Conservation (phyloP, 2,888 invertebrate genomes). For the Aphodius sticticus region DNA sequence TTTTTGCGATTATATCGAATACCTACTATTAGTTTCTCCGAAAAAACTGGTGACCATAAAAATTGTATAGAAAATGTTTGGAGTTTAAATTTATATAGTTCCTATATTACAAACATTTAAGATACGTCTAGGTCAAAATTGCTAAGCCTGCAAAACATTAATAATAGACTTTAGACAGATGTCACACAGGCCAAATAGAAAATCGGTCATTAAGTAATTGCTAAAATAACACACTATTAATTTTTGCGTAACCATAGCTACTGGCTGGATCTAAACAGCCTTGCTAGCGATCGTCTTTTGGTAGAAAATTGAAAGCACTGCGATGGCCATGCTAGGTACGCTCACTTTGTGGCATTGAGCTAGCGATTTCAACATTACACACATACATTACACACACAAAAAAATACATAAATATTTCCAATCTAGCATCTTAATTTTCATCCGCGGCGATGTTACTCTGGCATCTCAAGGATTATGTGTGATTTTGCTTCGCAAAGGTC, state of each 20-base stretch:
- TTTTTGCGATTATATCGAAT: too few species aligned
- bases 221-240: not conserved
- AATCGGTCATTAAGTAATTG: not conserved
- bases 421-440: slow-evolving; percentile 4
- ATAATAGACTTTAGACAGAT: too few species aligned
- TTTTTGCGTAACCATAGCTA: not conserved
- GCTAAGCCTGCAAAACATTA: too few species aligned
- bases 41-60: too few species aligned
- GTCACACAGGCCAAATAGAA: too few species aligned
- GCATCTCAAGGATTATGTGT: not conserved
- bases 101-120: too few species aligned
- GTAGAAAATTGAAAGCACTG: not conserved
- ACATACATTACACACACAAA: not conserved
- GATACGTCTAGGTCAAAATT: too few species aligned
- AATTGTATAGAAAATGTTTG: too few species aligned
- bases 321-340: not conserved
- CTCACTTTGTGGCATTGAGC: not conserved
- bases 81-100: too few species aligned
- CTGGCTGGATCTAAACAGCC: not conserved
- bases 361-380: not conserved
- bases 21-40: too few species aligned
- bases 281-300: not conserved
- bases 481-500: not conserved
- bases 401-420: not conserved
- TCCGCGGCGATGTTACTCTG: not conserved